Evolutionary conservation across 2,888 invertebrate species (phyloP).

Genomic region (Zhengitettix transpicula): DNA sequence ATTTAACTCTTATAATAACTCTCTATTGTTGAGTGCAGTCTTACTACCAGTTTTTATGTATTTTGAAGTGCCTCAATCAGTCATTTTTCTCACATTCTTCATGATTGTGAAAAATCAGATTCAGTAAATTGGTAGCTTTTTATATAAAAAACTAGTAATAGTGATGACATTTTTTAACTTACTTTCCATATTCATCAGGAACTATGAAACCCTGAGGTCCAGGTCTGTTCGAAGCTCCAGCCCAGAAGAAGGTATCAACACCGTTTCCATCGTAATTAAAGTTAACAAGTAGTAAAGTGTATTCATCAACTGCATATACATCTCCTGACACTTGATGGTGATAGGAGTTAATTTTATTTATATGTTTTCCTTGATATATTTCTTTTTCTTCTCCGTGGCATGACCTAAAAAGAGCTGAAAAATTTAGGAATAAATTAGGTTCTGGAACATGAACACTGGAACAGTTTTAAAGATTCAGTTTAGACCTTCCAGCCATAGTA

Average conservation of each 20-base stretch:
- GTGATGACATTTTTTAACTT: slow-evolving; percentile 19
- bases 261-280: slow-evolving; percentile 86
- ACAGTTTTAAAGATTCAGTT: neutral
- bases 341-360: slow-evolving; percentile 77
- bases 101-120: no score
- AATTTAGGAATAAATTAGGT: no score
- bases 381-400: slow-evolving; percentile 37
- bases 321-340: slow-evolving; percentile 84
- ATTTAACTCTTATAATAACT: no score
- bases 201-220: slow-evolving; percentile 85
- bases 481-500: no score
- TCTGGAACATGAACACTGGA: neutral
- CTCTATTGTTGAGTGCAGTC: no score
- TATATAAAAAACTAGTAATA: no score
- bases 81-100: no score
- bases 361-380: slow-evolving; percentile 59
- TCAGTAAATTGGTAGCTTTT: no score
- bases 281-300: slow-evolving; percentile 57
- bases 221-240: slow-evolving; percentile 70
- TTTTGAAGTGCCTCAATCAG: no score
- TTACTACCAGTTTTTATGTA: no score
- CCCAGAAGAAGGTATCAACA: slow-evolving; percentile 86
- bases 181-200: slow-evolving; percentile 76
- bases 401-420: neutral
- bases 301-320: slow-evolving; percentile 76